These are phyloP conservation scores for Dinothrombium tinctorium DNA, from an alignment of 1,140 invertebrate genomes.

Conservation along the genomic window DNA sequence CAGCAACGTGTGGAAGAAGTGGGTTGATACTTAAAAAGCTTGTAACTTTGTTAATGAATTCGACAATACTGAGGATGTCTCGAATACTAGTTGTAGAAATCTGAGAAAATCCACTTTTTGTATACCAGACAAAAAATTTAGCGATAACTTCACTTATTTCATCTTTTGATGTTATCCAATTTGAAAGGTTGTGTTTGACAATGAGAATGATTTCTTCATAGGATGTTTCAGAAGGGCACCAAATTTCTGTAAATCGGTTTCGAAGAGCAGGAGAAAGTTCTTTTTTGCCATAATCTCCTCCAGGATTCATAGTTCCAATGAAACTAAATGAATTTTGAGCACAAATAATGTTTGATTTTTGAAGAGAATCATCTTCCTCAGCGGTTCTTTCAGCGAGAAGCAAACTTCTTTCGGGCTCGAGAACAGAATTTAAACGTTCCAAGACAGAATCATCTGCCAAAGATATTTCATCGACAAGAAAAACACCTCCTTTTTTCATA, in stretches of 20 bases:
- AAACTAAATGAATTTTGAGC: slow-evolving; percentile 64
- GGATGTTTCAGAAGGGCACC: slow-evolving; percentile 54
- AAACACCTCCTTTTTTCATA: slow-evolving; percentile 63
- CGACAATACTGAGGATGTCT: slow-evolving; percentile 74
- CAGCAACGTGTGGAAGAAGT: slow-evolving; percentile 29
- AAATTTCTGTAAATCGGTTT: slow-evolving; percentile 97
- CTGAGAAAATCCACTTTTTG: slow-evolving; percentile 18
- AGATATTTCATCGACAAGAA: slow-evolving; percentile 96
- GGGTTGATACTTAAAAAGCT: not conserved
- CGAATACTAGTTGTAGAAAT: slow-evolving; percentile 48
- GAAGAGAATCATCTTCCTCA: slow-evolving; percentile 23
- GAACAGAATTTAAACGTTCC: slow-evolving; percentile 82
- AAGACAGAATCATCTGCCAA: slow-evolving; percentile 94
- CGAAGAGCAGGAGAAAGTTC: slow-evolving; percentile 89
- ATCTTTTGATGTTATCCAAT: slow-evolving; percentile 28
- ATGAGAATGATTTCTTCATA: slow-evolving; percentile 46
- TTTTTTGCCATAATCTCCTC: slow-evolving; percentile 98
- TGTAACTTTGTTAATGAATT: slow-evolving; percentile 52
- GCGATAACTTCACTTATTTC: slow-evolving; percentile 41
- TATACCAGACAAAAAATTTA: slow-evolving; percentile 55
- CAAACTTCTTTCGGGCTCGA: slow-evolving; percentile 77
- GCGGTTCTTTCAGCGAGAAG: slow-evolving; percentile 56
- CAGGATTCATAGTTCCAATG: slow-evolving; percentile 98
- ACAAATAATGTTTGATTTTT: slow-evolving; percentile 24
- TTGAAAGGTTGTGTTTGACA: slow-evolving; percentile 49